Percentiles rank a stretch among this genome's conserved stretches.
phyloP scores from a whole-genome alignment of 2,888 invertebrate species.

The Ichneumon xanthorius region DNA sequence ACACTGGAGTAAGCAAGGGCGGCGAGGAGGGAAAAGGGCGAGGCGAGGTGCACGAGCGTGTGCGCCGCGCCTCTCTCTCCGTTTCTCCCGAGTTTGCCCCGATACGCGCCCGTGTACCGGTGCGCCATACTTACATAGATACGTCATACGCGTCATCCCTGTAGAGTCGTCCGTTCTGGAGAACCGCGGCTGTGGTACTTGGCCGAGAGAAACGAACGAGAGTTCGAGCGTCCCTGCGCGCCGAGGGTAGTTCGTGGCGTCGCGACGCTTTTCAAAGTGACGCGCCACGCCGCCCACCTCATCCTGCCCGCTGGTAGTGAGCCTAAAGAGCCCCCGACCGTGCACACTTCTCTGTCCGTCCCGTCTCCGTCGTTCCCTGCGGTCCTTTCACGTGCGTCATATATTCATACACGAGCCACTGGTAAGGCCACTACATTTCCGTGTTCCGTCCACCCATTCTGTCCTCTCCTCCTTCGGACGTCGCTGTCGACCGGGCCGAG shows the following conservation, averaged over 20 bases:
- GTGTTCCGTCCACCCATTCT: conserved; percentile 32
- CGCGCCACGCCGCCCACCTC: conserved; percentile 56
- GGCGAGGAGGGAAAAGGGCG: conserved; percentile 9
- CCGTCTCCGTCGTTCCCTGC: conserved; percentile 3
- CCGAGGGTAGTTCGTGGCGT: conserved; percentile 49
- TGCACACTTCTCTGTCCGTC: conserved; percentile 46
- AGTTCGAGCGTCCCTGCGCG: conserved; percentile 50
- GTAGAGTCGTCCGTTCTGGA: conserved; percentile 20
- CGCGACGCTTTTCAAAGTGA: conserved; percentile 69
- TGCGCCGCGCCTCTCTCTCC: not conserved
- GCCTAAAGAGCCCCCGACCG: conserved; percentile 20
- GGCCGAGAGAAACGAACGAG: conserved; percentile 38
- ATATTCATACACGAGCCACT: conserved; percentile 13
- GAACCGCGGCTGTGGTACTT: conserved; percentile 46
- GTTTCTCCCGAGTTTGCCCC: not conserved
- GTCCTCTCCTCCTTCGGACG: conserved; percentile 68
- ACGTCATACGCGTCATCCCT: conserved; percentile 10
- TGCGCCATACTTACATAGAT: conserved; percentile 1
- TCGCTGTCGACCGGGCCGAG: conserved; percentile 63
- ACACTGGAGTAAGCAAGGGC: conserved; percentile 31
- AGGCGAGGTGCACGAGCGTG: not conserved
- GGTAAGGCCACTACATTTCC: conserved; percentile 20
- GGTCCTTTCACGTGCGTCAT: conserved; percentile 9
- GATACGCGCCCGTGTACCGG: conserved; percentile 1
- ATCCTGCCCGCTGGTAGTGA: conserved; percentile 18